These are phyloP conservation scores for Poecilobothrus nobilitatus DNA, from an alignment of 2,888 invertebrate species.

Conservation along the genomic window DNA sequence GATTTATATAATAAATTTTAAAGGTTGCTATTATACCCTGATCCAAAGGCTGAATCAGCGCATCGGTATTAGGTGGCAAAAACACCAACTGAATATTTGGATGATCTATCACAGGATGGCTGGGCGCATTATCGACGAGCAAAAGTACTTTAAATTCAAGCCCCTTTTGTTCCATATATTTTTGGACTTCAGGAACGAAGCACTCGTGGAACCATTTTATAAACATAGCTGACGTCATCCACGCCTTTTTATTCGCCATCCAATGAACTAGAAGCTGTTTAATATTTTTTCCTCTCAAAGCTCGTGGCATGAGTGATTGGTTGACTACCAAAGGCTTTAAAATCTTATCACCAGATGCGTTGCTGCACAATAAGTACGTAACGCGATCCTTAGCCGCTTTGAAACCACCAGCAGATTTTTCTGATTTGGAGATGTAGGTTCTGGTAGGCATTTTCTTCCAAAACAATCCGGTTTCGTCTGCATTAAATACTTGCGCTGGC, in stretches of 20 bases:
- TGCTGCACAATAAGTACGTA: slow-evolving; percentile 30
- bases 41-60: slow-evolving; percentile 28
- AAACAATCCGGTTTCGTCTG: slow-evolving; percentile 27
- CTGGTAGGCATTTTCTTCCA: no score
- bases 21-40: slow-evolving; percentile 25
- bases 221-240: slow-evolving; percentile 24
- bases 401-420: no score
- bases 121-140: slow-evolving; percentile 26
- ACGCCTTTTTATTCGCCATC: no score
- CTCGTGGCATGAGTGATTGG: slow-evolving; percentile 25
- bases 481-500: slow-evolving; percentile 26
- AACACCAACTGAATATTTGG: no score
- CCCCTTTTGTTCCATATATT: no score
- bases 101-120: slow-evolving; percentile 24
- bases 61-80: slow-evolving; percentile 30
- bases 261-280: slow-evolving; percentile 27
- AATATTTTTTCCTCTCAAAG: slow-evolving; percentile 25
- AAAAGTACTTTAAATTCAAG: slow-evolving; percentile 25
- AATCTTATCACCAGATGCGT: slow-evolving; percentile 23
- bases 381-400: no score
- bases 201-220: slow-evolving; percentile 19
- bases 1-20: slow-evolving; percentile 20
- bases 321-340: slow-evolving; percentile 29
- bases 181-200: slow-evolving; percentile 20
- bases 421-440: no score